Evolutionary conservation across 1,140 invertebrate genomes (phyloP), one percentile per base, ranked within the genome.

Genomic region (Melanaphis sacchari): DNA sequence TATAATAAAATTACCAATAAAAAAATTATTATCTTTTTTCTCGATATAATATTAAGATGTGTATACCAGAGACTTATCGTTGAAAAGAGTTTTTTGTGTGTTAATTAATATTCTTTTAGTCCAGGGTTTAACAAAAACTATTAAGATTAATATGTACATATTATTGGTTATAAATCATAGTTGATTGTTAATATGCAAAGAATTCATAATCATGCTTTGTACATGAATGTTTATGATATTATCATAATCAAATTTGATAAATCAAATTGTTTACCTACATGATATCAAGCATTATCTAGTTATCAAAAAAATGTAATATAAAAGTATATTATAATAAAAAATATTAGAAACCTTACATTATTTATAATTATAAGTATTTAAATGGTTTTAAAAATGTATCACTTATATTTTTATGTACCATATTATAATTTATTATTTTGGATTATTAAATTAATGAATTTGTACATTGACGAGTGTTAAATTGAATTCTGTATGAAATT

Each of bases 1-100:
- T 88, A 88, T 36, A 38, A 88, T 88, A 36, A 54, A 54, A 90
- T n/a, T 66, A 90, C 40, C 89, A 90, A 41, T 90, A n/a, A 31
- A 41, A 41, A n/a, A 59, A 66, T 41, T 31, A 21, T 90, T 66
- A 38, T 40, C 38, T n/a, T 41, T 40, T 66, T 90, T 59, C 38
- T 41, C 22, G 31, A 26, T 15, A n/a, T 90, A n/a, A 15, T 90
- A 66, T 41, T 90, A 90, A 26, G 18, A 59, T 90, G 26, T 90
- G 38, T 59, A n/a, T 26, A 90, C 24, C 31, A 66, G 52, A 88
- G 46, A 90, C 24, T 90, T 31, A 90, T 38, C 5, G 59, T 59
- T 59, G 36, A 59, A 90, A 49, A 49, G 40, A n/a, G 59, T 40
- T 59, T 11, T 90, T 59, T 90, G 40, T 90, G 38, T 90, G 24